A percentile compares a stretch with the other conserved stretches of the same genome.
Conservation (phyloP, 2,113 vertebrate genomes). For the zebrafish (Danio rerio) region DNA sequence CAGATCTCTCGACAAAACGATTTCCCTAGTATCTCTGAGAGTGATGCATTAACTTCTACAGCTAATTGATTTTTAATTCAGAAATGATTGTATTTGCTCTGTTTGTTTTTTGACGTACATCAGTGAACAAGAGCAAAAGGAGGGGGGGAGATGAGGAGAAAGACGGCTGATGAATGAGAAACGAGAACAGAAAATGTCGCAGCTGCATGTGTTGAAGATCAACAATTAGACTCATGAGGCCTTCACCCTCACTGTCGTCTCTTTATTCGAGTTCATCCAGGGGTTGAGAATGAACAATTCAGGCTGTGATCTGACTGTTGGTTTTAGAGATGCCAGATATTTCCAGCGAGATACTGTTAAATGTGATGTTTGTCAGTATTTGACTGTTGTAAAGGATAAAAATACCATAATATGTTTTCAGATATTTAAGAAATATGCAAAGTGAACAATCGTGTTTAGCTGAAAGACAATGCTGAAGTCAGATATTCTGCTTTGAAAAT, state of each 20-base stretch:
- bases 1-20: constrained; percentile 15
- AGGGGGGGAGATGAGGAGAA: constrained; percentile 8
- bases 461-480: too few relatives aligned
- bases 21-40: constrained; percentile 8
- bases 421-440: too few relatives aligned
- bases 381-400: too few relatives aligned
- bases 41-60: constrained; percentile 7
- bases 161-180: constrained; percentile 30
- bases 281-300: not conserved
- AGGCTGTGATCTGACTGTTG: constrained; percentile 6
- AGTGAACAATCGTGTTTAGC: too few relatives aligned
- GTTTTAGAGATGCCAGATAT: not conserved
- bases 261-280: not conserved
- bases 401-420: too few relatives aligned
- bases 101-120: constrained; percentile 31
- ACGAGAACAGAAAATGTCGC: constrained; percentile 19
- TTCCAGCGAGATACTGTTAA: not conserved
- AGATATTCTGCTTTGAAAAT: too few relatives aligned
- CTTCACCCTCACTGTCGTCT: not conserved
- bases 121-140: constrained; percentile 33
- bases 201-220: constrained; percentile 23
- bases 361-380: too few relatives aligned
- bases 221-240: constrained; percentile 20
- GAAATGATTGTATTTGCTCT: constrained; percentile 21
- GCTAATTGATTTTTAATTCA: constrained; percentile 27